Evolutionary conservation across 2,797 vertebrate species (phyloP), one percentile per base, ranked within the genome.

Genomic region (Melanotaenia nigrans): DNA sequence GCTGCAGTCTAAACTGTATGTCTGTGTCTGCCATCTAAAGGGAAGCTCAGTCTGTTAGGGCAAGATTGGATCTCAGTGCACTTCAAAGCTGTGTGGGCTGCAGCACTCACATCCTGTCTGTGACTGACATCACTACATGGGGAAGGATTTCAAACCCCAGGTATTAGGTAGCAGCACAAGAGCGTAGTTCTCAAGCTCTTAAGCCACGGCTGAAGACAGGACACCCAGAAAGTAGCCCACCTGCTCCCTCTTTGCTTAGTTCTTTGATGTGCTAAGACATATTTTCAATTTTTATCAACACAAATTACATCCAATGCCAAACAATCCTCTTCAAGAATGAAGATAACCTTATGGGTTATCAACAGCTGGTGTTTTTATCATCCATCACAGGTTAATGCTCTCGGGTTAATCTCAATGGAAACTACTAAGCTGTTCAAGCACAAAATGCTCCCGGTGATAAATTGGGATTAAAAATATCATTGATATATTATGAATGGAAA

Each of bases 31-130:
- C 77, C 73, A 78, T 85, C 85, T 77, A 78, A 88, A 88, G 88
- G 81, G 84, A 87, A 87, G 87, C 84, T 79, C 74, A 71, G 84
- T 85, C 87, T 83, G 88, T 85, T 68, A 69, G 75, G 85, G 82
- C 38, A 33, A 89, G 88, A 91, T 91, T 82, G 86, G 74, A 92
- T 93, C 90, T 92, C 25, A 2, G 70, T 71, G 81, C 91, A 88
- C 90, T 92, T 93, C 89, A 94, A 93, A 94, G 90, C 72, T 45
- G 75, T 79, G 89, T 90, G 90, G 89, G 87, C 84, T 83, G 86
- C 79, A 75, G 84, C 11, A 73, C 87, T 90, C 84, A 92, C 92
- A 90, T 94, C 92, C 93, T 93, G 93, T 89, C 74, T 84, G 73
- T 81, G 88, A 89, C 82, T 91, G 87, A 91, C 85, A 88, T 87